These are phyloP conservation scores for Cyclophora punctaria DNA, from an alignment of 2,888 invertebrate genomes.

Conservation along the genomic window DNA sequence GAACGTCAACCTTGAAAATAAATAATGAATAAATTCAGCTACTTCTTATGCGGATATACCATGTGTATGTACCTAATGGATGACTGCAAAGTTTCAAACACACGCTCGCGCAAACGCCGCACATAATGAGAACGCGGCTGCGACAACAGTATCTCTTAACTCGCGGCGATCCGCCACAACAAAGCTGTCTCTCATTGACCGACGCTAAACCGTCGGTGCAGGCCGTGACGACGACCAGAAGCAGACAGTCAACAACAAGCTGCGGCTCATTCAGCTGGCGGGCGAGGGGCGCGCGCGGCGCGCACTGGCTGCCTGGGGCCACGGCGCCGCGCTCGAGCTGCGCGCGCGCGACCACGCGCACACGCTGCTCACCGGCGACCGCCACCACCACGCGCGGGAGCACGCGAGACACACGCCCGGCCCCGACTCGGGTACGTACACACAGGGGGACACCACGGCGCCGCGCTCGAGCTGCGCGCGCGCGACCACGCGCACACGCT, in stretches of 20 bases:
- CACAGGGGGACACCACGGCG: too few relatives aligned
- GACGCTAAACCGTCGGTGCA: constrained; percentile 15
- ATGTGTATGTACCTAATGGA: too few relatives aligned
- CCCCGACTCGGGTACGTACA: constrained; percentile 30
- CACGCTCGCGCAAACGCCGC: too few relatives aligned
- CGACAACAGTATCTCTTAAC: too few relatives aligned
- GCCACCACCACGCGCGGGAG: constrained; percentile 23
- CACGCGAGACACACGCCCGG: constrained; percentile 29
- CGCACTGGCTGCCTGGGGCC: constrained; percentile 84
- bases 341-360: constrained; percentile 88
- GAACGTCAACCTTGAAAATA: too few relatives aligned
- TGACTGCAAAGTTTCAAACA: too few relatives aligned
- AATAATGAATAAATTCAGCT: too few relatives aligned
- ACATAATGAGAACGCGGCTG: too few relatives aligned
- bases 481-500: constrained; percentile 62
- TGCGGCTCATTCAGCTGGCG: constrained; percentile 81
- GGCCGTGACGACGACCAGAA: constrained; percentile 67
- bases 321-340: constrained; percentile 84
- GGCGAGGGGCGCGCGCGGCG: constrained; percentile 87
- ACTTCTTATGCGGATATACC: too few relatives aligned
- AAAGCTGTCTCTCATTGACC: too few relatives aligned
- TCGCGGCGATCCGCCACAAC: too few relatives aligned
- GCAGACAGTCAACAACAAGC: constrained; percentile 79
- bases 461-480: constrained; percentile 83
- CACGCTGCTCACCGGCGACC: constrained; percentile 82